Conservation (phyloP, 2,113 vertebrate species). For the Condylura cristata region DNA sequence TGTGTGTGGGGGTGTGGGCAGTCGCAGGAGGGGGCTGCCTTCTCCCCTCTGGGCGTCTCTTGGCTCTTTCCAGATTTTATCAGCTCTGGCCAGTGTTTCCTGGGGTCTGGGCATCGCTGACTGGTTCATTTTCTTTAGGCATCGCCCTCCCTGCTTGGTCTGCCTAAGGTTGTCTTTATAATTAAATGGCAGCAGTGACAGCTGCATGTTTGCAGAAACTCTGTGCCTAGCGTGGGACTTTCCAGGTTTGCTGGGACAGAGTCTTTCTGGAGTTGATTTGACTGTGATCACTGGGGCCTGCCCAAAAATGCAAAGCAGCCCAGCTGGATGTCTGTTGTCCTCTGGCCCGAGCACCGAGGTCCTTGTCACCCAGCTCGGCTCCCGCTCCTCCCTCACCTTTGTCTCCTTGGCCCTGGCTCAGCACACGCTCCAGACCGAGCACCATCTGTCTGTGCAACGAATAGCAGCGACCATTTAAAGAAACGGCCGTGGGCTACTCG, state of each 20-base stretch:
- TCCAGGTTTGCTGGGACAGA: background rate
- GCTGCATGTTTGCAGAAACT: background rate
- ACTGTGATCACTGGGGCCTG: background rate
- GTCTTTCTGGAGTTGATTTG: background rate
- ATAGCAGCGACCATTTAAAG: background rate
- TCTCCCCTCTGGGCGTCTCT: no score
- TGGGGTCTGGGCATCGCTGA: no score
- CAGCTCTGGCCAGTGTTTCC: no score
- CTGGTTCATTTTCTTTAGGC: no score
- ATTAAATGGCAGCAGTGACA: background rate
- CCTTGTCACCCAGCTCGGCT: fast-evolving
- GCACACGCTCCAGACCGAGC: fast-evolving
- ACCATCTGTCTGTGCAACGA: background rate
- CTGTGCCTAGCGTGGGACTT: background rate
- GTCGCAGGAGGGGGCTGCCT: no score
- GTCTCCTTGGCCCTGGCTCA: background rate
- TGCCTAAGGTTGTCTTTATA: background rate
- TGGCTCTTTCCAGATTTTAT: no score
- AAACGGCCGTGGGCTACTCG: fast-evolving
- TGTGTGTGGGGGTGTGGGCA: no score
- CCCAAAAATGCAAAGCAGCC: background rate
- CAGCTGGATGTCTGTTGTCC: background rate
- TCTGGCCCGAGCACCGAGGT: fast-evolving
- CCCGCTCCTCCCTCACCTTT: background rate
- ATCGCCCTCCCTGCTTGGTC: no score